These are phyloP conservation scores for Seriola rivoliana DNA, from an alignment of 2,113 vertebrate genomes.

Conservation along the genomic window DNA sequence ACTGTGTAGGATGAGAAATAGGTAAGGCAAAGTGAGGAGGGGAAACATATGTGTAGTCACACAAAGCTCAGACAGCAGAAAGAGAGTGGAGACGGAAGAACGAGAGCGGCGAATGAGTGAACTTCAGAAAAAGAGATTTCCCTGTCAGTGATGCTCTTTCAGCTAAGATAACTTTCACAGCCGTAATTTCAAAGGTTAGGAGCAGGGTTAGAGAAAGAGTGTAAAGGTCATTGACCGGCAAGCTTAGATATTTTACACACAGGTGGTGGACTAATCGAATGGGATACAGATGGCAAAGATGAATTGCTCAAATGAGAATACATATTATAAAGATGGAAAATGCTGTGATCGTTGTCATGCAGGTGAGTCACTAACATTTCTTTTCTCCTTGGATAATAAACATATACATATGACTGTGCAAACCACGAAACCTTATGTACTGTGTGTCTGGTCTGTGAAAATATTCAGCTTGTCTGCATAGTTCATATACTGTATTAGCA, in stretches of 20 bases:
- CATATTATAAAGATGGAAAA: accelerated
- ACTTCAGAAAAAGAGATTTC: conserved; percentile 6
- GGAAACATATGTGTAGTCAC: conserved; percentile 44
- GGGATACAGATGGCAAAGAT: not conserved
- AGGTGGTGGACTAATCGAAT: conserved; percentile 19
- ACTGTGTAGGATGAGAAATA: conserved; percentile 64
- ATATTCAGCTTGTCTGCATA: not conserved
- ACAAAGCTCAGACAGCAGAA: conserved; percentile 34
- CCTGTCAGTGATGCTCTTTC: not conserved
- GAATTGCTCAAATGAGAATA: not conserved
- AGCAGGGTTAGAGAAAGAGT: not conserved
- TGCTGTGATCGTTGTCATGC: conserved; percentile 66
- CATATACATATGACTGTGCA: not conserved
- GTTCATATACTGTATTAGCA: not conserved
- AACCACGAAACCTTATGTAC: not conserved
- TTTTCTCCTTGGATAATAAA: not conserved
- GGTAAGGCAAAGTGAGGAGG: conserved; percentile 36
- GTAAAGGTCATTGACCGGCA: not conserved
- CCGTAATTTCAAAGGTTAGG: not conserved
- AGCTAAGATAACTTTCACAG: not conserved
- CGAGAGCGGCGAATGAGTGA: conserved; percentile 3
- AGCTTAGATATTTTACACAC: conserved; percentile 13
- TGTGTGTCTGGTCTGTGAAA: not conserved
- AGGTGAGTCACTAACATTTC: conserved; percentile 66
- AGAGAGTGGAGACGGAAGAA: conserved; percentile 10